phyloP scores from a whole-genome alignment of 2,888 invertebrate species.

The Blera fallax region DNA sequence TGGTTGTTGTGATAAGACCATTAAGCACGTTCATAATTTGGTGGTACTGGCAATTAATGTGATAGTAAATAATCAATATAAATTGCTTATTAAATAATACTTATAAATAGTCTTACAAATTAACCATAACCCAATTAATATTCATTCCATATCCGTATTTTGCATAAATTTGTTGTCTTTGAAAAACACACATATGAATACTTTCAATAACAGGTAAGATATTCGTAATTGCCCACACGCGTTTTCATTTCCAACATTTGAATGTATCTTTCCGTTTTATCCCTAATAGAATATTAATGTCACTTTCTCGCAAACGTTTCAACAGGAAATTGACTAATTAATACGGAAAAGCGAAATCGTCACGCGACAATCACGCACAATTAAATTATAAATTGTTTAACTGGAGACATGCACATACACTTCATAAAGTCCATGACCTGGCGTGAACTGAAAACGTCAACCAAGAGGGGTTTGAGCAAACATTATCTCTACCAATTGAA shows the following conservation, averaged over 20 bases:
- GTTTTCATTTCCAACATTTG: background rate
- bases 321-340: constrained; percentile 60
- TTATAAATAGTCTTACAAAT: no score
- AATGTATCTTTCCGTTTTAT: background rate
- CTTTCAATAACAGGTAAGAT: no score
- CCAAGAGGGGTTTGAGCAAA: background rate
- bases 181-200: no score
- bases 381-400: constrained; percentile 45
- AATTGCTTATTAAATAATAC: no score
- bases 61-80: no score
- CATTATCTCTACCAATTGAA: constrained; percentile 11
- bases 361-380: constrained; percentile 57
- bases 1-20: no score
- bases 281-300: constrained; percentile 21
- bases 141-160: no score
- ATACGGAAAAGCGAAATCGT: constrained; percentile 46
- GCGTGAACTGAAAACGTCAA: background rate
- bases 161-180: no score
- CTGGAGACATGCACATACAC: background rate
- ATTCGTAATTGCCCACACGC: background rate
- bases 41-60: no score
- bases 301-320: constrained; percentile 30
- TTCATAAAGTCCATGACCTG: background rate
- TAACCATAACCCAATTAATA: no score
- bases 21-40: no score